These are phyloP conservation scores for Eunapius fragilis DNA, from an alignment of 37 sponge, comb jelly and placozoan species.

Conservation along the genomic window DNA sequence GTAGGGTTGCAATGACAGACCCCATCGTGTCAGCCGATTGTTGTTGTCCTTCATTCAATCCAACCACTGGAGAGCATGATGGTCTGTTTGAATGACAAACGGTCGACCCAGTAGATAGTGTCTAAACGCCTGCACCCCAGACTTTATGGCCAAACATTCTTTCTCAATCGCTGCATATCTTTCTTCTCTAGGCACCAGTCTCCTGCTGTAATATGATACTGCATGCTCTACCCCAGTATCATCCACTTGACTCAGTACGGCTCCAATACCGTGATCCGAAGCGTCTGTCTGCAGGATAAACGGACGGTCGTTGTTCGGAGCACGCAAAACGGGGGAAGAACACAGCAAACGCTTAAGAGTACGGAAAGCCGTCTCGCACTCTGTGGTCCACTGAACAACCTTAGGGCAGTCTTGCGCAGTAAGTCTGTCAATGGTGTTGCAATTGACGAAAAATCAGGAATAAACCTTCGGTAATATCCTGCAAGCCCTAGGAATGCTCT, in stretches of 20 bases:
- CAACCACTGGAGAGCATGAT: too few species aligned
- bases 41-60: not conserved
- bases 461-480: constrained; percentile 56
- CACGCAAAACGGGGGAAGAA: constrained; percentile 16
- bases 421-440: constrained; percentile 36
- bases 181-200: not conserved
- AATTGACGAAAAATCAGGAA: constrained; percentile 43
- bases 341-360: constrained; percentile 12
- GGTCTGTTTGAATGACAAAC: too few species aligned
- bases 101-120: not conserved
- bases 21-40: not conserved
- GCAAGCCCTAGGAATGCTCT: constrained; percentile 50
- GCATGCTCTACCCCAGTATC: not conserved
- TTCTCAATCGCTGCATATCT: not conserved
- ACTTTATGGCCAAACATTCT: not conserved
- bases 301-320: constrained; percentile 8
- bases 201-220: not conserved
- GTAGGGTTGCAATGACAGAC: not conserved
- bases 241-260: not conserved
- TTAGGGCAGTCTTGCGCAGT: not conserved
- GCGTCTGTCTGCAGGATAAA: constrained; percentile 42
- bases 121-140: not conserved
- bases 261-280: not conserved
- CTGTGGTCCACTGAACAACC: constrained; percentile 5
- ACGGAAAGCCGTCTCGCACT: constrained; percentile 27